A percentile compares a stretch with the other conserved stretches of the same genome.
Conservation (phyloP, 2,888 invertebrate genomes). For the Sinodicranocentrus sp. region DNA sequence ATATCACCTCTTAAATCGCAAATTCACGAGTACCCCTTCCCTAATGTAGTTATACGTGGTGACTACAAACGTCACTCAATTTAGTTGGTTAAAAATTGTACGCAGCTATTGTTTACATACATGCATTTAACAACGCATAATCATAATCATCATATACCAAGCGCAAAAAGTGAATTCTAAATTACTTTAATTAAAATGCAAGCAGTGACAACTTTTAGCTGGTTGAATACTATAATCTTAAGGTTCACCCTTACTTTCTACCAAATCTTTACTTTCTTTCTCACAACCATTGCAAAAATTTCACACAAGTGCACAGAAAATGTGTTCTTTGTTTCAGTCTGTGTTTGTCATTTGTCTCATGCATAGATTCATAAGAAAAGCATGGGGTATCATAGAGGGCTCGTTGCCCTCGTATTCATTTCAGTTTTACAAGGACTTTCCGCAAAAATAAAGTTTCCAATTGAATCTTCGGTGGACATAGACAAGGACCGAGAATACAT, state of each 20-base stretch:
- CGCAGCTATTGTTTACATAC: conserved; percentile 3
- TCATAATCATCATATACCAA: no score
- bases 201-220: not conserved
- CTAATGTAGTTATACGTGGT: no score
- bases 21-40: no score
- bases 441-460: conserved; percentile 45
- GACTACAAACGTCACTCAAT: no score
- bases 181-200: conserved; percentile 31
- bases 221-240: conserved; percentile 26
- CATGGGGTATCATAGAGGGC: conserved; percentile 32
- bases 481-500: not conserved
- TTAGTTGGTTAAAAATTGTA: not conserved
- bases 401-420: conserved; percentile 21
- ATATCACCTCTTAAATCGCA: no score
- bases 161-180: not conserved
- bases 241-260: conserved; percentile 32
- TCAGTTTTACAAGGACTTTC: conserved; percentile 7
- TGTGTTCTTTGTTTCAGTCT: not conserved
- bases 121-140: no score
- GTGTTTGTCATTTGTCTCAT: conserved; percentile 26
- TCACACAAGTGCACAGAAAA: not conserved
- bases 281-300: not conserved
- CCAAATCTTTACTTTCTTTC: conserved; percentile 35
- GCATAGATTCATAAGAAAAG: not conserved
- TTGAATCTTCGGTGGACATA: not conserved